These are phyloP conservation scores for Mesembrinibis cayennensis DNA, from an alignment of 2,113 vertebrate genomes.

Conservation along the genomic window DNA sequence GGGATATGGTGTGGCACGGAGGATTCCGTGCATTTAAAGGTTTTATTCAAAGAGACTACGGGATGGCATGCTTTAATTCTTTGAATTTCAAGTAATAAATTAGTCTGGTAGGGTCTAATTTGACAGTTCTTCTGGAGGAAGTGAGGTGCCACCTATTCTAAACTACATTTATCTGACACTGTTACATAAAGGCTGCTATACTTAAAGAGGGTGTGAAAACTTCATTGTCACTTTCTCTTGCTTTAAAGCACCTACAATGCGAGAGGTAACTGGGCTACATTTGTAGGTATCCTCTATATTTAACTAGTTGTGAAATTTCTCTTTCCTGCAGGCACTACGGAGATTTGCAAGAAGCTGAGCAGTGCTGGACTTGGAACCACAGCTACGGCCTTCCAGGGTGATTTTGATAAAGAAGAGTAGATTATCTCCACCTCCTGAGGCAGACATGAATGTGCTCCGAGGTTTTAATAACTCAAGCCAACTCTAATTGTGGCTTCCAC, in stretches of 20 bases:
- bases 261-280: slow-evolving; percentile 39
- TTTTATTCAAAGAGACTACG: background rate
- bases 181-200: slow-evolving; percentile 62
- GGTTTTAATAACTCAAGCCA: background rate
- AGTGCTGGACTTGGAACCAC: background rate
- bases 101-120: slow-evolving; percentile 5
- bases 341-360: background rate
- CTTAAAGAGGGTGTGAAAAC: slow-evolving; percentile 50
- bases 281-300: slow-evolving; percentile 50
- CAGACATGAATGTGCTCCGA: background rate
- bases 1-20: background rate
- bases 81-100: slow-evolving; percentile 16
- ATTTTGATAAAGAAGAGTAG: fast-evolving
- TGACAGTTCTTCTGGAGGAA: slow-evolving; percentile 51
- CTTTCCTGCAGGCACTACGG: background rate
- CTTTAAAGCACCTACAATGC: background rate
- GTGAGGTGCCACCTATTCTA: slow-evolving; percentile 36
- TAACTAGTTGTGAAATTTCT: slow-evolving; percentile 4
- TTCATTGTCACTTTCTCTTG: slow-evolving; percentile 6
- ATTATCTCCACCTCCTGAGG: background rate
- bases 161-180: slow-evolving; percentile 34
- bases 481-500: background rate
- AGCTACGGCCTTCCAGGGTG: background rate
- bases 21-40: background rate
- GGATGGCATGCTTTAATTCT: background rate